A percentile compares a stretch with the other conserved stretches of the same genome.
These are phyloP conservation scores for Patiria miniata DNA, from an alignment of 35 echinoderm and acorn worm species.

Conservation along the genomic window DNA sequence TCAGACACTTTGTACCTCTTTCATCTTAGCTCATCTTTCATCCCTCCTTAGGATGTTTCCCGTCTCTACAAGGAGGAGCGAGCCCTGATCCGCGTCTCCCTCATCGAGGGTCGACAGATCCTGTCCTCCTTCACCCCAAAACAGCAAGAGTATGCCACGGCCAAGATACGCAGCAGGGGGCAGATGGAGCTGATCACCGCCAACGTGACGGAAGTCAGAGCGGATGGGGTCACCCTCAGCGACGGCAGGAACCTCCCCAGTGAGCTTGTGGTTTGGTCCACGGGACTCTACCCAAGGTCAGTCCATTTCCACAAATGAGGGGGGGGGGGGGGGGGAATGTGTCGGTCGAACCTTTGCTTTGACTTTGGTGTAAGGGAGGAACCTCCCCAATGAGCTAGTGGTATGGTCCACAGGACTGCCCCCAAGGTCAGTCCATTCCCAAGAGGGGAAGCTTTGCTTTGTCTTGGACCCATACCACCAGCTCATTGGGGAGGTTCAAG, in stretches of 20 bases:
- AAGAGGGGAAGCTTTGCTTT: too few relatives aligned
- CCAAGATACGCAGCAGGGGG: conserved; percentile 73
- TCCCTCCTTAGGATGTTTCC: conserved; percentile 78
- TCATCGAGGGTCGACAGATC: conserved; percentile 90
- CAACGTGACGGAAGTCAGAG: conserved; percentile 77
- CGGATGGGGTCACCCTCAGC: conserved; percentile 69
- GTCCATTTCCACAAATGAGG: too few relatives aligned
- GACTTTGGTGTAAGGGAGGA: too few relatives aligned
- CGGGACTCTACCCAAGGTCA: conserved; percentile 91
- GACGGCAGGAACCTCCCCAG: conserved; percentile 76
- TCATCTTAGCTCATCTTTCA: not conserved
- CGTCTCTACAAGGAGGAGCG: conserved; percentile 84
- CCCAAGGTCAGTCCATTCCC: too few relatives aligned
- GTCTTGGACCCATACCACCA: too few relatives aligned
- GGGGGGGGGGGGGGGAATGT: too few relatives aligned
- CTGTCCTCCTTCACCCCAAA: conserved; percentile 76
- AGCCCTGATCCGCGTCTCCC: conserved; percentile 67
- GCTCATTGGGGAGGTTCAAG: conserved; percentile 59
- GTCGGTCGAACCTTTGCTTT: too few relatives aligned
- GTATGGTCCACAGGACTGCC: conserved; percentile 93
- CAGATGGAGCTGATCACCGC: conserved; percentile 94
- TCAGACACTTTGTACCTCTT: not conserved
- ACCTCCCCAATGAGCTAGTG: conserved; percentile 76
- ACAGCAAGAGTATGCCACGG: conserved; percentile 86
- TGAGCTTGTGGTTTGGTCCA: conserved; percentile 94